Conservation (phyloP, 2,113 vertebrate species). For the Mus pahari region DNA sequence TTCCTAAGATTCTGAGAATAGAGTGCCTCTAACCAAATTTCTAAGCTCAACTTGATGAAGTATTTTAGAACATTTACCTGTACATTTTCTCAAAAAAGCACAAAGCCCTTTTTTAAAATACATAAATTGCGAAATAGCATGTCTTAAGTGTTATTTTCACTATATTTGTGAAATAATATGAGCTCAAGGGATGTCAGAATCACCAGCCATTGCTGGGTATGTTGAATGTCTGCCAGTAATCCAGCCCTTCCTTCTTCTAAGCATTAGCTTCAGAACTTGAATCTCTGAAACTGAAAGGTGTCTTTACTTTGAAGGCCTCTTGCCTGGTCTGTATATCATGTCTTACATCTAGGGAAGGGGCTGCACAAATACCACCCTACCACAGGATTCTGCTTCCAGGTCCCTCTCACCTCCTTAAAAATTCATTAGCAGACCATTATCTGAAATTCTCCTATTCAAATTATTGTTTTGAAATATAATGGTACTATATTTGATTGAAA, state of each 20-base stretch:
- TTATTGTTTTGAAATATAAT: slow-evolving; percentile 27
- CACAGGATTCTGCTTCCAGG: neutral
- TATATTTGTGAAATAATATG: neutral
- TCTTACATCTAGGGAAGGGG: rapidly evolving
- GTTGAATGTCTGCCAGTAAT: neutral
- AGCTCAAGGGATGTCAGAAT: neutral
- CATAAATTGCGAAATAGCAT: neutral
- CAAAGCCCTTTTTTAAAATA: slow-evolving; percentile 41
- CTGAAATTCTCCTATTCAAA: neutral
- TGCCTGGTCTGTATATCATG: neutral
- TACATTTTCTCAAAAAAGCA: neutral
- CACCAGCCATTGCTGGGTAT: neutral
- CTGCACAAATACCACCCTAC: neutral
- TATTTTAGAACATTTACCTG: neutral
- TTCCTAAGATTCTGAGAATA: neutral
- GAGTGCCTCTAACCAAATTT: neutral
- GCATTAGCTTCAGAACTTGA: slow-evolving; percentile 12
- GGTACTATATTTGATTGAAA: neutral
- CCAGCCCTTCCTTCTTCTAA: neutral
- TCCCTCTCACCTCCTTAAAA: neutral
- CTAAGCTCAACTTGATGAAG: neutral
- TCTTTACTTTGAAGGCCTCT: neutral
- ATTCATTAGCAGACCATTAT: neutral
- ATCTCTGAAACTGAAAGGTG: neutral
- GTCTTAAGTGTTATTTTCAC: neutral